Percentiles rank a stretch among this genome's conserved stretches.
phyloP scores from a whole-genome alignment of 1,140 invertebrate genomes.

The Drosophila kikkawai region DNA sequence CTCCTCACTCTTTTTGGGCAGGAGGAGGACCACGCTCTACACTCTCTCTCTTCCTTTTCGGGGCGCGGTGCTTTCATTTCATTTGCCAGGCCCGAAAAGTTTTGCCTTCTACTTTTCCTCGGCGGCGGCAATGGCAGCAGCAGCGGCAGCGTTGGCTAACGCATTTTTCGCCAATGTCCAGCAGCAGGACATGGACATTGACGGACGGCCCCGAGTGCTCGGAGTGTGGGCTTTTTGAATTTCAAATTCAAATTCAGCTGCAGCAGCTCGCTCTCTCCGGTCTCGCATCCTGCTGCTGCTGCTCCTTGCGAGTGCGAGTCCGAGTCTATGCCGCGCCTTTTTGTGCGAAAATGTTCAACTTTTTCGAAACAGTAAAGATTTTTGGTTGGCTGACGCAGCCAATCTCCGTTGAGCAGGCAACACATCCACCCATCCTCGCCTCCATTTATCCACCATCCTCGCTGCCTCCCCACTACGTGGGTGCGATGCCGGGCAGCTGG shows the following conservation, averaged over 20 bases:
- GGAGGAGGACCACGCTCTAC: not conserved
- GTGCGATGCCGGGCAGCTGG: conserved; percentile 33
- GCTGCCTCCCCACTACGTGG: conserved; percentile 30
- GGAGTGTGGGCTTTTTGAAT: conserved; percentile 77
- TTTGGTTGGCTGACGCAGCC: conserved; percentile 83
- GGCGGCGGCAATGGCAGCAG: conserved; percentile 12
- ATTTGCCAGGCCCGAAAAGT: conserved; percentile 75
- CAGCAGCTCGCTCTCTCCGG: conserved; percentile 52
- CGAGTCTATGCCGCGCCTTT: conserved; percentile 69
- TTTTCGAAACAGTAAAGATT: conserved; percentile 84
- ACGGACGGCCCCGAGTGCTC: conserved; percentile 23
- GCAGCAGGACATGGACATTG: conserved; percentile 78
- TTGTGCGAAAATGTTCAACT: conserved; percentile 82
- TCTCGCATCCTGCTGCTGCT: conserved; percentile 20
- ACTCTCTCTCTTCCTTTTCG: conserved; percentile 23
- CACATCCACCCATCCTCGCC: conserved; percentile 5
- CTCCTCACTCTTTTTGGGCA: conserved; percentile 24
- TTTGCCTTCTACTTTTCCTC: conserved; percentile 75
- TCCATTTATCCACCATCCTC: conserved; percentile 1
- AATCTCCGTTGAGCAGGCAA: conserved; percentile 71
- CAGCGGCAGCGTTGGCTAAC: conserved; percentile 64
- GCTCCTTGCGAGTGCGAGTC: conserved; percentile 27
- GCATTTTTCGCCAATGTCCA: conserved; percentile 82
- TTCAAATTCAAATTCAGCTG: conserved; percentile 81
- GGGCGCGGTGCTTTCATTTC: conserved; percentile 78